A percentile compares a stretch with the other conserved stretches of the same genome.
These are phyloP conservation scores for Oophaga pumilio DNA, from an alignment of 2,113 vertebrate genomes.

Conservation along the genomic window DNA sequence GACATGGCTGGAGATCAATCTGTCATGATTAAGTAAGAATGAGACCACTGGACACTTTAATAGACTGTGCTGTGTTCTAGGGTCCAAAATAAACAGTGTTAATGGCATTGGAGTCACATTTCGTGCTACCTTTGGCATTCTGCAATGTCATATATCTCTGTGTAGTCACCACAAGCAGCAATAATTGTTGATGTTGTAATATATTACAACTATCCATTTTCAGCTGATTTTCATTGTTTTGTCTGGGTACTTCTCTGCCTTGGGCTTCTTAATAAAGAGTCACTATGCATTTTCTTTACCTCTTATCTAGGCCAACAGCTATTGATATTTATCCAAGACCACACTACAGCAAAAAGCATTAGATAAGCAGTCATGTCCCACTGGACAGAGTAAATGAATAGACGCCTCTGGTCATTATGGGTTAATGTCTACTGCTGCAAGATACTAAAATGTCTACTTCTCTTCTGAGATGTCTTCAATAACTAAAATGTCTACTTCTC, in stretches of 20 bases:
- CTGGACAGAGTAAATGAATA: constrained; percentile 38
- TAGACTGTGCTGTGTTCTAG: constrained; percentile 12
- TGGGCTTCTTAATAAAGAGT: constrained; percentile 45
- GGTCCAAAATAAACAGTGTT: constrained; percentile 39
- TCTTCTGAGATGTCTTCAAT: not conserved
- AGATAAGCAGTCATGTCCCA: constrained; percentile 44
- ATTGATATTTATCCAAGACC: constrained; percentile 50
- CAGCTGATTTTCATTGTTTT: constrained; percentile 12
- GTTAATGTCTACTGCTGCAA: constrained; percentile 6
- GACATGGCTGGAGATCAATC: too few relatives aligned
- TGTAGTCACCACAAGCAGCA: constrained; percentile 5
- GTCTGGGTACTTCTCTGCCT: constrained; percentile 18
- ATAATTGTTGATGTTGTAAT: constrained; percentile 26
- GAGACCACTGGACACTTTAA: too few relatives aligned
- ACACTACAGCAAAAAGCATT: constrained; percentile 20
- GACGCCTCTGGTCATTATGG: constrained; percentile 41
- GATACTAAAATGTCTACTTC: constrained; percentile 30
- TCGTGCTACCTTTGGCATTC: constrained; percentile 1
- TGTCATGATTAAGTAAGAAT: too few relatives aligned
- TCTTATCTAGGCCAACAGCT: constrained; percentile 48
- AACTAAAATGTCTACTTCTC: constrained; percentile 26
- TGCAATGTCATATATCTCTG: constrained; percentile 29
- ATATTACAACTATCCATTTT: constrained; percentile 28
- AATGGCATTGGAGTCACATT: constrained; percentile 28
- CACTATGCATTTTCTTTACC: constrained; percentile 38